Conservation (phyloP, 2,888 invertebrate genomes). For the Ellobium chinense region DNA sequence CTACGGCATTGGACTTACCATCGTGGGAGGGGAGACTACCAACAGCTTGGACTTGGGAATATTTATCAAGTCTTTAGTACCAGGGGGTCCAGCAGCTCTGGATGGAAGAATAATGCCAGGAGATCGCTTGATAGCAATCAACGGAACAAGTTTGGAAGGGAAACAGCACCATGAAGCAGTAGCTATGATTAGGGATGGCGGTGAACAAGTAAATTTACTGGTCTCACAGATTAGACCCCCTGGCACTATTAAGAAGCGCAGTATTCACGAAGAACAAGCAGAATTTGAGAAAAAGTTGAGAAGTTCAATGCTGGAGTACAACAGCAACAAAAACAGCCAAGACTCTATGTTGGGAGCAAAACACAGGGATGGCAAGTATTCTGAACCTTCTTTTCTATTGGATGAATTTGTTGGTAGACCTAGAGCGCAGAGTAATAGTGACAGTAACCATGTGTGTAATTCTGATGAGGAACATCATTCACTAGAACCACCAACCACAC, state of each 20-base stretch:
- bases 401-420: slow-evolving; percentile 43
- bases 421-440: slow-evolving; percentile 41
- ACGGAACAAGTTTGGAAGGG: slow-evolving; percentile 77
- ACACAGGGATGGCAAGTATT: not conserved
- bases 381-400: slow-evolving; percentile 40
- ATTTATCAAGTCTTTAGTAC: slow-evolving; percentile 89
- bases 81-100: slow-evolving; percentile 86
- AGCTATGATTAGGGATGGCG: slow-evolving; percentile 75
- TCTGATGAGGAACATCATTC: slow-evolving; percentile 41
- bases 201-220: slow-evolving; percentile 64
- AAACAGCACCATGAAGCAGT: slow-evolving; percentile 79
- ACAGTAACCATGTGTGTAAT: slow-evolving; percentile 43
- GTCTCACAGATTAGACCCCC: slow-evolving; percentile 71
- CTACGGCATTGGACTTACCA: slow-evolving; percentile 79
- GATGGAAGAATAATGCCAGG: slow-evolving; percentile 83
- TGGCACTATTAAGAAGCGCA: slow-evolving; percentile 56
- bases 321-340: not conserved
- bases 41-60: slow-evolving; percentile 83
- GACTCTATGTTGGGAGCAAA: not conserved
- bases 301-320: slow-evolving; percentile 24
- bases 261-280: slow-evolving; percentile 19
- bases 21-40: slow-evolving; percentile 79
- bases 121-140: slow-evolving; percentile 79
- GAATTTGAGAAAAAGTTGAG: slow-evolving; percentile 39
- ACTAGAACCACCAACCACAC: not conserved